phyloP scores from a whole-genome alignment of 1,140 invertebrate genomes.

The Drosophila ironensis region DNA sequence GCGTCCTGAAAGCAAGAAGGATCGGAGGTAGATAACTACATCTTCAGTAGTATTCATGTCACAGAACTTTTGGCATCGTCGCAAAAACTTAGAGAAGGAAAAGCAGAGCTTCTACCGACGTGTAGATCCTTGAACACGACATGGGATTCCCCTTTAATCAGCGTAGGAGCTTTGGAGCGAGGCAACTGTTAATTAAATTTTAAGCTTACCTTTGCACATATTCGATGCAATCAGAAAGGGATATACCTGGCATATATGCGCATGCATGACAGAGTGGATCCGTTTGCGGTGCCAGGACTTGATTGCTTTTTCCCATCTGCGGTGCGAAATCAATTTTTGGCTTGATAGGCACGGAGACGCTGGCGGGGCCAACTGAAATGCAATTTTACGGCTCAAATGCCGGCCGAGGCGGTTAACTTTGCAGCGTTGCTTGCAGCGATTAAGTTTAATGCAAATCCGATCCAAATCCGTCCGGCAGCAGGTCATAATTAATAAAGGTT shows the following conservation, averaged over 20 bases:
- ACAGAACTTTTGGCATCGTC: too few relatives aligned
- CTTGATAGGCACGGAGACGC: not conserved
- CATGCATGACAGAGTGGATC: not conserved
- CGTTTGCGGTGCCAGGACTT: not conserved
- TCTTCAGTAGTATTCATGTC: too few relatives aligned
- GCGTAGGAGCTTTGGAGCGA: not conserved
- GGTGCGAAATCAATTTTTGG: conserved; percentile 9
- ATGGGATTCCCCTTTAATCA: conserved; percentile 4
- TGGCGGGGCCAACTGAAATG: conserved; percentile 9
- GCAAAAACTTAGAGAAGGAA: too few relatives aligned
- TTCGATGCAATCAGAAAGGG: conserved; percentile 6
- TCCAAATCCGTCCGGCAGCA: not conserved
- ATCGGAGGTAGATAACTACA: too few relatives aligned
- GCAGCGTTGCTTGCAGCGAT: not conserved
- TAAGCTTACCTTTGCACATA: conserved; percentile 39
- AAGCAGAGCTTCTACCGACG: not conserved
- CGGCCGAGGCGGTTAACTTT: too few relatives aligned
- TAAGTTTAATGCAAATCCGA: not conserved
- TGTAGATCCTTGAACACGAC: not conserved
- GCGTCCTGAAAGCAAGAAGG: too few relatives aligned
- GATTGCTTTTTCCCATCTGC: conserved; percentile 16
- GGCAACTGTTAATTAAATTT: conserved; percentile 62
- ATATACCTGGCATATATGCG: not conserved
- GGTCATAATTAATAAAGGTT: not conserved
- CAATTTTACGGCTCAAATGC: conserved; percentile 3